Evolutionary conservation across 2,797 vertebrate genomes (phyloP).

Genomic region (Serranus cabrilla): DNA sequence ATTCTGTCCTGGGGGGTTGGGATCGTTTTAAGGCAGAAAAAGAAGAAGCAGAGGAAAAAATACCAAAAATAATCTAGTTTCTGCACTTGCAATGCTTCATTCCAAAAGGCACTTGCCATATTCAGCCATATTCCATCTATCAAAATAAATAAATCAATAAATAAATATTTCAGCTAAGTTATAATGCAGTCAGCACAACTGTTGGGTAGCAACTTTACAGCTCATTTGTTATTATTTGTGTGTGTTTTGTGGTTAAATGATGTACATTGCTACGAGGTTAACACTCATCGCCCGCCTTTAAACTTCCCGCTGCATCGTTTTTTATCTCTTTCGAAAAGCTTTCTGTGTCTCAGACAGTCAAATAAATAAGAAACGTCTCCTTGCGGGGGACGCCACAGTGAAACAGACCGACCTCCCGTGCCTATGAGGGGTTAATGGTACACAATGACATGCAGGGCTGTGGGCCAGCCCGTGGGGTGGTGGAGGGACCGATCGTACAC

Average conservation of each 20-base stretch:
- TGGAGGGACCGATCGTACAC: constrained; percentile 40
- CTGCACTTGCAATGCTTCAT: constrained; percentile 53
- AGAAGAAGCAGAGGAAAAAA: constrained; percentile 46
- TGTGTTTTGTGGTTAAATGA: constrained; percentile 2
- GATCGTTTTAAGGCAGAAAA: constrained; percentile 67
- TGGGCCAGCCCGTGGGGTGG: constrained; percentile 30
- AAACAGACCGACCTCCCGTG: constrained; percentile 44
- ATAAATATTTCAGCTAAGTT: constrained; percentile 59
- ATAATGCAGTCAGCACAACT: constrained; percentile 30
- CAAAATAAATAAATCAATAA: constrained; percentile 73
- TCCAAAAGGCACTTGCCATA: constrained; percentile 87
- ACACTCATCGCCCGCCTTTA: constrained; percentile 58
- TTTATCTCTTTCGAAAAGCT: constrained; percentile 17
- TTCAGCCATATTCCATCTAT: constrained; percentile 70
- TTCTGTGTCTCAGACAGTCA: constrained; percentile 36
- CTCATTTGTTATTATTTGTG: constrained; percentile 36
- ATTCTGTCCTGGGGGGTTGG: neutral
- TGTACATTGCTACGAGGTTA: constrained; percentile 64
- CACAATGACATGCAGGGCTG: constrained; percentile 67
- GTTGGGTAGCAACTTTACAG: constrained; percentile 64
- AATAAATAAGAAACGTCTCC: constrained; percentile 45
- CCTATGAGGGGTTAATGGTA: constrained; percentile 43
- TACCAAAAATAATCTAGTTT: constrained; percentile 29
- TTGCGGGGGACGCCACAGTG: constrained; percentile 44
- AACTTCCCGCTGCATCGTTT: constrained; percentile 9